Base-by-base conservation (phyloP, 2,888 invertebrate genomes). In the Erannis defoliaria region DNA sequence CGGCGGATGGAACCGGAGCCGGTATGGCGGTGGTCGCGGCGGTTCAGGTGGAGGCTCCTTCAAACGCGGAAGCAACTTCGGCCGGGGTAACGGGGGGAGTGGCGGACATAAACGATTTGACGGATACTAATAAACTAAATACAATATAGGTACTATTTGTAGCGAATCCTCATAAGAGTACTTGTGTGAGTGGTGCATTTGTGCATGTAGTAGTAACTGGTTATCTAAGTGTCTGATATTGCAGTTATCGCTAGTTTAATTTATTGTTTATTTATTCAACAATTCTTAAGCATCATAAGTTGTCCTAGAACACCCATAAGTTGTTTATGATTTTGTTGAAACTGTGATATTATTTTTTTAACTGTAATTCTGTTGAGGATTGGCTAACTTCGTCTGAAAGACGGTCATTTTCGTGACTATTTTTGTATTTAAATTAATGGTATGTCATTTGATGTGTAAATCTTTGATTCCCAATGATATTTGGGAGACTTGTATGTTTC, bases 1-100 rank as follows among this genome's bases (percentile, higher is more conserved):
- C 57, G 94, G 94, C 26, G 93, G 94, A 71, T 93, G 94, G 93
- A 94, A 94, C 72, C 90, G 94, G 55, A 93, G 85, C 73, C 84
- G 94, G 35, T 94, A 89, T 33, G 83, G 86, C n/a, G 89, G 94
- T 57, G 91, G 93, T 1, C 83, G 92, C 33, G 89, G 94, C 58
- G 91, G 93, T 1, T 92, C 93, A 16, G 90, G 93, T 5, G 62
- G 66, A 1, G 93, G 94, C 51, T 89, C 93, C 19, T 93, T 93
- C 80, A 92, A 89, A 69, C 86, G 93, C 33, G 93, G 93, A 51
- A 80, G 85, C 62, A 91, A 84, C 72, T 90, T 91, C 63, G 91
- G 94, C 50, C 85, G 81, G 64, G 86, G 89, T 53, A 84, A 84
- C 23, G 82, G 84, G 50, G 88, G 53, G 2, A 51, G 62, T 14